These are phyloP conservation scores for Arenaria interpres DNA, from an alignment of 2,113 vertebrate species.

Conservation along the genomic window DNA sequence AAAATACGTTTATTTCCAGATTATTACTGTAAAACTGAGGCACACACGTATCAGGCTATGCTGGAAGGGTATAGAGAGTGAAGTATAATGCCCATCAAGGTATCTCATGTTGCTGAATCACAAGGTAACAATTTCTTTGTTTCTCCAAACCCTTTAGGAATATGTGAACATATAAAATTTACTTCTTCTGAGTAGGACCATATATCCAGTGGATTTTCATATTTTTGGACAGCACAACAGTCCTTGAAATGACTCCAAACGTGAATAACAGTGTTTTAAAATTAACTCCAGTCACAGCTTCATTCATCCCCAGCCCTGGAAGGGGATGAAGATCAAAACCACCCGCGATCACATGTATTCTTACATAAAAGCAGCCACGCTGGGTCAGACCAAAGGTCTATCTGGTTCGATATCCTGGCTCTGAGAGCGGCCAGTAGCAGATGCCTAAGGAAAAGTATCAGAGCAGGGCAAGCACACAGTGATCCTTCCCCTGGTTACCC, in stretches of 20 bases:
- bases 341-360: not conserved
- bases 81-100: not conserved
- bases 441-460: not conserved
- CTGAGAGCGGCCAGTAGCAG: not conserved
- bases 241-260: conserved; percentile 1
- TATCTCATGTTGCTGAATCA: not conserved
- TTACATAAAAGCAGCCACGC: not conserved
- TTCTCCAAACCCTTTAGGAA: not conserved
- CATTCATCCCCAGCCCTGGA: not conserved
- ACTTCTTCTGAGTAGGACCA: not conserved
- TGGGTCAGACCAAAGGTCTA: not conserved
- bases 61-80: not conserved
- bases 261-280: conserved; percentile 6
- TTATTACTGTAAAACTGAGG: not conserved
- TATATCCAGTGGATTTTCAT: not conserved
- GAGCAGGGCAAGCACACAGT: not conserved
- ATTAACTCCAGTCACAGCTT: not conserved
- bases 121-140: not conserved
- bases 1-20: not conserved
- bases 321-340: not conserved
- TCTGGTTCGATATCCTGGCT: not conserved
- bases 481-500: not conserved
- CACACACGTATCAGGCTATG: not conserved
- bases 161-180: not conserved
- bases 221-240: not conserved